These are phyloP conservation scores for Odontothrips loti DNA, from an alignment of 2,888 invertebrate genomes.

Conservation along the genomic window DNA sequence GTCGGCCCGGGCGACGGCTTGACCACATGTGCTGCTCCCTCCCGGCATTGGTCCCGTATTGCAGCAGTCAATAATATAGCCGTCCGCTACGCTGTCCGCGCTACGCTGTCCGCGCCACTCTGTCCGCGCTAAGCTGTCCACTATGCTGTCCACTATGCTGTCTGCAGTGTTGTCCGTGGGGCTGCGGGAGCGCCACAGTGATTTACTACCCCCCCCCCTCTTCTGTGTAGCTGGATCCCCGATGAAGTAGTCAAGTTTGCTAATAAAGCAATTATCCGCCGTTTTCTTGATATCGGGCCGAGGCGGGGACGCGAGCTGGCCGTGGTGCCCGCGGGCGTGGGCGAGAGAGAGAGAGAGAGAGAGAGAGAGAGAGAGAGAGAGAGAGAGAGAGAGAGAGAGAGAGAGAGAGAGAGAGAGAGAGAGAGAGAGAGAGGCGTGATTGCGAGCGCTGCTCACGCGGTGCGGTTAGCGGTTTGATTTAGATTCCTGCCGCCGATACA, in stretches of 20 bases:
- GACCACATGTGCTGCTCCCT: background rate
- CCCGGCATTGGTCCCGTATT: background rate
- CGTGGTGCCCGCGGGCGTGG: background rate
- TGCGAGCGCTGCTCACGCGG: background rate
- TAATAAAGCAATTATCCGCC: constrained; percentile 15
- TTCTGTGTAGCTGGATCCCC: background rate
- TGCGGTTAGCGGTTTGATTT: constrained; percentile 1
- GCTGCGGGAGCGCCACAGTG: background rate
- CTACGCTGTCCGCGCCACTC: too few species aligned
- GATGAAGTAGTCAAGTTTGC: background rate
- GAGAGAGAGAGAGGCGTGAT: too few species aligned
- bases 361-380: too few species aligned
- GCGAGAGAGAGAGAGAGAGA: background rate
- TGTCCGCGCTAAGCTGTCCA: too few species aligned
- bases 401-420: too few species aligned
- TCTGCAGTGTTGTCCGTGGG: background rate
- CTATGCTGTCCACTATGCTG: too few species aligned
- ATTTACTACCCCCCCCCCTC: background rate
- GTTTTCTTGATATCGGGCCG: constrained; percentile 12
- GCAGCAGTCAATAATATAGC: background rate
- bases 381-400: too few species aligned
- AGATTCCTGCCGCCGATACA: background rate
- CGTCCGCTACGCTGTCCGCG: too few species aligned
- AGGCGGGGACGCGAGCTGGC: background rate
- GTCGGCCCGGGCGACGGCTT: background rate